Conservation (phyloP, 2,113 vertebrate genomes). For the Perognathus longimembris region DNA sequence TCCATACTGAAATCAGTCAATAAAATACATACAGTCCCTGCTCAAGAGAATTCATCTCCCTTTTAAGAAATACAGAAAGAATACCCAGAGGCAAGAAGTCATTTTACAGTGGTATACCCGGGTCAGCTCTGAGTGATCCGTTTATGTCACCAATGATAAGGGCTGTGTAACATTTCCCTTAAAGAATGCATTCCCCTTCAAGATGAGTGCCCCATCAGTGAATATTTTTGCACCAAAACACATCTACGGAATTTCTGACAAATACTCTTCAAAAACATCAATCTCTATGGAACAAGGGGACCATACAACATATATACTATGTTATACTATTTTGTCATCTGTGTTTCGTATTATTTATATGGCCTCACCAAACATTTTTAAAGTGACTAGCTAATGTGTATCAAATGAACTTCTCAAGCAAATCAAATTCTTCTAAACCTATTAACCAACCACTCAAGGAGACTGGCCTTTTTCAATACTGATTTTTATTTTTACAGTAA, state of each 20-base stretch:
- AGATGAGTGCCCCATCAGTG: not conserved
- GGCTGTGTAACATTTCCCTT: not conserved
- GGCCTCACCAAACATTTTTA: not conserved
- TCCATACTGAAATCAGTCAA: conserved; percentile 1
- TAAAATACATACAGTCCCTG: not conserved
- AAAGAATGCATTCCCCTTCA: not conserved
- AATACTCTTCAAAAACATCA: not conserved
- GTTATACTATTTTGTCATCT: not conserved
- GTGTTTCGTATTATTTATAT: not conserved
- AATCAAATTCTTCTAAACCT: conserved; percentile 34
- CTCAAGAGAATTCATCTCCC: conserved; percentile 8
- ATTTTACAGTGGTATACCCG: not conserved
- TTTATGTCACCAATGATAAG: not conserved
- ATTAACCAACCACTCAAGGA: not conserved
- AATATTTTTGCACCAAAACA: not conserved
- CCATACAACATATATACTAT: not conserved
- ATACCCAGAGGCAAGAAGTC: not conserved
- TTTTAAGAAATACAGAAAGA: not conserved
- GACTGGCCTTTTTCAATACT: not conserved
- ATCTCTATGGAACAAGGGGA: not conserved
- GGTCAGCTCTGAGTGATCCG: not conserved
- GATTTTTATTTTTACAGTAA: conserved; percentile 8
- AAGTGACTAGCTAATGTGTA: conserved; percentile 24
- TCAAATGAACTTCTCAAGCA: conserved; percentile 21
- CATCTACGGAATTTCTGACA: not conserved